Evolutionary conservation across 1,140 invertebrate species (phyloP), one percentile per base, ranked within the genome.

Genomic region (Maniola jurtina): DNA sequence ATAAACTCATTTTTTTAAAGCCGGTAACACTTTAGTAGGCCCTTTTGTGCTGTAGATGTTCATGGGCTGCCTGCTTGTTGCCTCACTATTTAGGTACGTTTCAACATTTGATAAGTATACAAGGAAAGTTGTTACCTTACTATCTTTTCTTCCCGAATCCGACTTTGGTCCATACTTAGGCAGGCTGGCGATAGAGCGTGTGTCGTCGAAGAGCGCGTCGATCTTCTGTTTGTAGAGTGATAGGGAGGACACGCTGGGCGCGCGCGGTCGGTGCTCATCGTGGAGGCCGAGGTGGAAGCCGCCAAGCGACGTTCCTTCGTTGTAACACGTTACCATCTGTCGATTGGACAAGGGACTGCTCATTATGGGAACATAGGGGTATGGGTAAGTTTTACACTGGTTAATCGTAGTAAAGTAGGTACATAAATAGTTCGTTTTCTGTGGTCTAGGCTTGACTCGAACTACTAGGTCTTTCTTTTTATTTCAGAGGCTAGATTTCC

Each of bases 191-290:
- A 90, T 74, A 16, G 89, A 89, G 13, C 88, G 79, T n/a, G 67
- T 81, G 72, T 96, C 95, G 71, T 95, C 95, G 81, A 97, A 97
- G 79, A 97, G 94, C 5, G 95, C 93, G 88, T 97, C 96, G 73
- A 97, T 97, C 81, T 95, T 94, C 75, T 95, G 94, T 86, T 95
- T 96, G 88, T 95, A 95, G 52, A 94, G 91, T n/a, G 93, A 94
- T 63, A 93, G 89, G 60, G 91, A 92, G 71, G 93, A 94, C 72
- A 94, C 92, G 73, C 93, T 93, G 16, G 80, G 76, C 35, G 88
- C 73, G 25, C 85, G 89, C 76, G 91, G 77, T 73, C 90, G 81
- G 75, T 91, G 76, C 76, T 84, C 73, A 81, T 89, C 82, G 57
- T 83, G 79, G 62, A 66, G 69, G 66, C 84, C 84, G 67, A 90